Evolutionary conservation across 35 echinoderm and acorn worm genomes (phyloP), one percentile per base, ranked within the genome.

Genomic region (Lytechinus variegatus): DNA sequence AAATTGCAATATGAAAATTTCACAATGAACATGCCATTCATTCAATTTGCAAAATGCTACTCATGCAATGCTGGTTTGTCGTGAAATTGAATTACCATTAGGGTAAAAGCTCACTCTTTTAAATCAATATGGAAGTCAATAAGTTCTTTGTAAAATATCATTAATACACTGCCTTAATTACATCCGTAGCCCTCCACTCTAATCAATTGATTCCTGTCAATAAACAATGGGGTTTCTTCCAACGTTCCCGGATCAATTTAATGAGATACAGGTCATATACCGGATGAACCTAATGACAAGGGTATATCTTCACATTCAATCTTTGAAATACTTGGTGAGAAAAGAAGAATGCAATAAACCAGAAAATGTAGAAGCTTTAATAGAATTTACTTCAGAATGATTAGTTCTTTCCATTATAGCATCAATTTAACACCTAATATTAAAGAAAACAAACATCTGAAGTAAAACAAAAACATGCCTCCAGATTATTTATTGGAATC

Each of bases 221-320:
- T 79, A 79, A 79, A 79, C 66, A 79, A 79, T 79, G 66, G 66
- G 66, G 66, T 79, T 79, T 79, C 66, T 79, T 24, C 66, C 66
- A 79, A n/a, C 66, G n/a, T 79, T 79, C 66, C 14, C 16, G 4
- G 66, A n/a, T 79, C 8, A 24, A 19, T 79, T 79, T 24, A 79
- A 79, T 24, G 21, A 79, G 66, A 27, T 79, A 79, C n/a, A 24
- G 66, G n/a, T 79, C 66, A 79, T 24, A 79, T 79, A 24, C 12
- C 1, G 66, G 66, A 16, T 79, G 16, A 79, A 79, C 12, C 19
- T 3, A 19, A 7, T 16, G 66, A 79, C 5, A 9, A 60, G 57
- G 66, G 66, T 24, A 8, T 79, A 24, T 79, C 7, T 24, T 5
- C 66, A 79, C 66, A 3, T 79, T 19, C 56, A 9, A 58, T 58